A percentile compares a stretch with the other conserved stretches of the same genome.
phyloP scores from a whole-genome alignment of 30 jellyfish, hydroid and myxozoan genomes.

The Haliclystus octoradiatus region DNA sequence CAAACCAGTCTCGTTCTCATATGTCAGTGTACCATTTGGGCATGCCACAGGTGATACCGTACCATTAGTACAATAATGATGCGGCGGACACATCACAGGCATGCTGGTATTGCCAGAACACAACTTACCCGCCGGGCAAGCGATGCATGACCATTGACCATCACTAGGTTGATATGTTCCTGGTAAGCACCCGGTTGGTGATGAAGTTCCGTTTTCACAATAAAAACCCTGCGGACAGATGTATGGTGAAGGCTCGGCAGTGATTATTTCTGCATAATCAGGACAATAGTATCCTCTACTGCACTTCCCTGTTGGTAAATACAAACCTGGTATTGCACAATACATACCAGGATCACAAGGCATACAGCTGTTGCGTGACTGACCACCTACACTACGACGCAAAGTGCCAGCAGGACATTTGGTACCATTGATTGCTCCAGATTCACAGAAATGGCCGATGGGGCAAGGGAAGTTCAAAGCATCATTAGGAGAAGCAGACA shows the following conservation, averaged over 20 bases:
- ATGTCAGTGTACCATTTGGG: slow-evolving; percentile 90
- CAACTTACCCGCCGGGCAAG: slow-evolving; percentile 66
- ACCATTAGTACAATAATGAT: slow-evolving; percentile 45
- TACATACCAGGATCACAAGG: slow-evolving; percentile 75
- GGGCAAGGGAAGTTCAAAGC: slow-evolving; percentile 49
- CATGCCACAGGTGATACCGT: slow-evolving; percentile 62
- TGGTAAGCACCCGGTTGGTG: slow-evolving; percentile 81
- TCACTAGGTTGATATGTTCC: slow-evolving; percentile 85
- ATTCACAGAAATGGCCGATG: slow-evolving; percentile 55
- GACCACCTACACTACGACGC: slow-evolving; percentile 65
- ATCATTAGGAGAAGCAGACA: slow-evolving; percentile 59
- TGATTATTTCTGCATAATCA: slow-evolving; percentile 62
- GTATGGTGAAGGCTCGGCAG: slow-evolving; percentile 56
- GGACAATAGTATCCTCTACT: slow-evolving; percentile 90
- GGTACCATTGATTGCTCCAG: slow-evolving; percentile 54
- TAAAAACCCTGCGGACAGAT: slow-evolving; percentile 73
- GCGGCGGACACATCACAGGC: slow-evolving; percentile 83
- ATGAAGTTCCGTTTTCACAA: slow-evolving; percentile 77
- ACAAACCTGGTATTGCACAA: slow-evolving; percentile 73
- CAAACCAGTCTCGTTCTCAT: slow-evolving; percentile 57
- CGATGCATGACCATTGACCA: slow-evolving; percentile 37
- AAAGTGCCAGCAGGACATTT: slow-evolving; percentile 92
- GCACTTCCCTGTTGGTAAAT: slow-evolving; percentile 84
- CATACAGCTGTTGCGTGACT: too few species aligned
- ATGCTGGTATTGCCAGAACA: slow-evolving; percentile 77